A percentile compares a stretch with the other conserved stretches of the same genome.
Evolutionary conservation across 2,113 vertebrate genomes (phyloP).

Genomic region (Salvator merianae): DNA sequence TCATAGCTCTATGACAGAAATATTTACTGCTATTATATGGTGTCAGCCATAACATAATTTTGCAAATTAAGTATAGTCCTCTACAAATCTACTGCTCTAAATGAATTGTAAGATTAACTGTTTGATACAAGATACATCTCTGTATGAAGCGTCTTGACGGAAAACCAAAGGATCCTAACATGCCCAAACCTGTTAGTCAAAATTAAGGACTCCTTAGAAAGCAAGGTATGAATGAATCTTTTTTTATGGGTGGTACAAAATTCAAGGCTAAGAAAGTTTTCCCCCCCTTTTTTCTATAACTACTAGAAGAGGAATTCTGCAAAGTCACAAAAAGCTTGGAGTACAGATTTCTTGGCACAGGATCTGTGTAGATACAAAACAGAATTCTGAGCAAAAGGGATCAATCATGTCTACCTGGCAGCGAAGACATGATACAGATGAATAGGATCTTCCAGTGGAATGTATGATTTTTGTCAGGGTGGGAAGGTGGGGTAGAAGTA

Average conservation of each 20-base stretch:
- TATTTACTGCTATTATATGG: background rate
- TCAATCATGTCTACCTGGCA: constrained; percentile 75
- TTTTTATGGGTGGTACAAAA: background rate
- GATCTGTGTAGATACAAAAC: background rate
- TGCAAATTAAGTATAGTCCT: no score
- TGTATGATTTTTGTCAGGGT: no score
- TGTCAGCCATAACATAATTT: background rate
- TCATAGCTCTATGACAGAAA: background rate
- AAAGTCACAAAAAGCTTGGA: background rate
- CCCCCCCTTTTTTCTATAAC: background rate
- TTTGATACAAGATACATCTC: no score
- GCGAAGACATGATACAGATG: no score
- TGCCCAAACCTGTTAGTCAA: background rate
- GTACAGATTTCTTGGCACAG: background rate
- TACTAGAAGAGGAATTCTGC: background rate
- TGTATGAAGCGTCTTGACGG: background rate
- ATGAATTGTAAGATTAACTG: no score
- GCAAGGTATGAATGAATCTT: background rate
- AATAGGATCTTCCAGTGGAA: no score
- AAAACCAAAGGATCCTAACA: background rate
- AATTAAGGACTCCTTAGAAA: background rate
- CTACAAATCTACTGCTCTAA: no score
- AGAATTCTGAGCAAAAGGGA: constrained; percentile 7
- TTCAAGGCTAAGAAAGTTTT: background rate
- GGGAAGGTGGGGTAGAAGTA: no score